phyloP scores from a whole-genome alignment of 2,113 vertebrate species.

The Opisthocomus hoazin region DNA sequence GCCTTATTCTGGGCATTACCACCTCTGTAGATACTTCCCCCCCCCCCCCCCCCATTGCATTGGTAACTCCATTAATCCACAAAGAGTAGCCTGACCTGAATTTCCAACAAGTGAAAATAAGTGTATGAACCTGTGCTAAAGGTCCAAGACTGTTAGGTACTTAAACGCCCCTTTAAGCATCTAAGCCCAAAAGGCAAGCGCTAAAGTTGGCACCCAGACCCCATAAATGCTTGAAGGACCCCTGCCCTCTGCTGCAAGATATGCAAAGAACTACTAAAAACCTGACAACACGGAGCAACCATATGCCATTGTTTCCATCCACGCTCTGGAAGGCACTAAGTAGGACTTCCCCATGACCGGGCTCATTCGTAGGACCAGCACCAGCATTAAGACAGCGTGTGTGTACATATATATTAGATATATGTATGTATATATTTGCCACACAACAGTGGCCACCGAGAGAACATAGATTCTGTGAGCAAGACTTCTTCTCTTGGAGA shows the following conservation, averaged over 20 bases:
- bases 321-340: background rate
- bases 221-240: background rate
- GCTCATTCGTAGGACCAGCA: background rate
- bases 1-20: background rate
- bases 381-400: background rate
- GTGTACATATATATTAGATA: too few species aligned
- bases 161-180: background rate
- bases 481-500: background rate
- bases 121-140: background rate
- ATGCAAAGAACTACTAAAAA: background rate
- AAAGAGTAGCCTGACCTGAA: background rate
- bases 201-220: background rate
- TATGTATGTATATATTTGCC: too few species aligned
- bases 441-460: accelerated
- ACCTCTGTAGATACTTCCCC: background rate
- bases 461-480: background rate
- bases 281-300: background rate
- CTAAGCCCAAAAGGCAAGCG: background rate
- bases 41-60: background rate
- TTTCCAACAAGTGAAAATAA: background rate
- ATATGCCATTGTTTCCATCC: background rate
- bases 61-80: background rate
- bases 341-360: too few species aligned
- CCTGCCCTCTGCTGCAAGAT: background rate
- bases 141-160: background rate